phyloP scores from a whole-genome alignment of 2,113 vertebrate genomes.

The Ondatra zibethicus region DNA sequence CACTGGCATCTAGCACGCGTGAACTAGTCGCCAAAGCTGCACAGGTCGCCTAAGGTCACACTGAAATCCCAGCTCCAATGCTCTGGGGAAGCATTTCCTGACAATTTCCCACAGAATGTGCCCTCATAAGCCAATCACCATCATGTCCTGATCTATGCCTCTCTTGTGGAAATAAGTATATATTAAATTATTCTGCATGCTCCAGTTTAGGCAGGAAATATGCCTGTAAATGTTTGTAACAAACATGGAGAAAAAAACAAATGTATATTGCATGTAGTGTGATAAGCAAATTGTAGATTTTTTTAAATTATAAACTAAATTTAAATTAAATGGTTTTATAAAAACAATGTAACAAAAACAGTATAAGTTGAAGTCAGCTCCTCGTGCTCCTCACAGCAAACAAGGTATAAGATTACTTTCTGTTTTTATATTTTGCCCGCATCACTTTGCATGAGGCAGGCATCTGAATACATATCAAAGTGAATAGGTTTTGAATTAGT shows the following conservation, averaged over 20 bases:
- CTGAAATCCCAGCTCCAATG: not conserved
- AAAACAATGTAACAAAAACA: not conserved
- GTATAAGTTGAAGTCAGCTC: not conserved
- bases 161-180: constrained; percentile 1
- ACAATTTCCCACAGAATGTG: not conserved
- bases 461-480: not conserved
- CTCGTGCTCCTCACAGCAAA: not conserved
- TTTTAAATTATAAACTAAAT: not conserved
- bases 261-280: not conserved
- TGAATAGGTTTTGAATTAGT: not conserved
- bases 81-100: not conserved
- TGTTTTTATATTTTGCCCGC: not conserved
- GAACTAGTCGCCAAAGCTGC: not conserved
- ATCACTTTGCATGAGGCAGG: not conserved
- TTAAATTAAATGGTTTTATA: not conserved
- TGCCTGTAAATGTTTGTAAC: not conserved
- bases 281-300: not conserved
- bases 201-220: not conserved
- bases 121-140: not conserved
- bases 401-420: not conserved
- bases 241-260: not conserved
- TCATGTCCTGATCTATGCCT: not conserved
- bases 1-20: not conserved
- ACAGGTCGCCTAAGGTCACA: not conserved
- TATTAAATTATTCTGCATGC: not conserved